Evolutionary conservation across 2,888 invertebrate genomes (phyloP), one percentile per base, ranked within the genome.

Genomic region (Tenthredo distinguenda): DNA sequence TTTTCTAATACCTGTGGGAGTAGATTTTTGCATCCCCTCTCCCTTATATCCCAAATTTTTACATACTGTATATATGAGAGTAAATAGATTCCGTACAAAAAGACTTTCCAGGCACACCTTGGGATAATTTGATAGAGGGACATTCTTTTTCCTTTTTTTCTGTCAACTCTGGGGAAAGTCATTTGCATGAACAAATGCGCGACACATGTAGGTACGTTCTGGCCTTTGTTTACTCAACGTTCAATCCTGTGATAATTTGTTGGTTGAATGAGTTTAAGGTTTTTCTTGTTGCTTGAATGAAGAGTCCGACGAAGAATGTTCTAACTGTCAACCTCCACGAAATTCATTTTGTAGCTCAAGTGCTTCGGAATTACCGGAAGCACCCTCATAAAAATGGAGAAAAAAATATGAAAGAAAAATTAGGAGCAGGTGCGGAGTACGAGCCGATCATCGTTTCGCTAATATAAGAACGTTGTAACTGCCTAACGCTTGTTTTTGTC

Each of bases 341-440:
- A 65, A 31, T 31, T 31, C 26, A 65, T 65, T 65, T 65, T 65
- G 65, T 55, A 55, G 55, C 55, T 55, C n/a, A n/a, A 55, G n/a
- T n/a, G 55, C 2, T 55, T 55, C n/a, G 7, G n/a, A 55, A 55
- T 55, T 7, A 55, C 55, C 55, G 6, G n/a, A 55, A 55, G 55
- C 55, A 50, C 9, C 1, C n/a, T 10, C 7, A 7, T 7, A n/a
- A 55, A 50, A n/a, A n/a, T 18, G 18, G 3, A 18, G 18, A 50
- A 50, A 18, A 50, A 50, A 50, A 62, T 9, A 12, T 62, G 10
- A 62, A 62, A 62, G 0, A 3, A 10, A 26, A 62, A 26, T 21
- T 26, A 12, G 10, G 21, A 10, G 26, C 21, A 62, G 26, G 3
- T 58, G 21, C 58, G n/a, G 21, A 58, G 58, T n/a, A 58, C n/a